These are phyloP conservation scores for Adelges cooleyi DNA, from an alignment of 1,140 invertebrate genomes.

Conservation along the genomic window DNA sequence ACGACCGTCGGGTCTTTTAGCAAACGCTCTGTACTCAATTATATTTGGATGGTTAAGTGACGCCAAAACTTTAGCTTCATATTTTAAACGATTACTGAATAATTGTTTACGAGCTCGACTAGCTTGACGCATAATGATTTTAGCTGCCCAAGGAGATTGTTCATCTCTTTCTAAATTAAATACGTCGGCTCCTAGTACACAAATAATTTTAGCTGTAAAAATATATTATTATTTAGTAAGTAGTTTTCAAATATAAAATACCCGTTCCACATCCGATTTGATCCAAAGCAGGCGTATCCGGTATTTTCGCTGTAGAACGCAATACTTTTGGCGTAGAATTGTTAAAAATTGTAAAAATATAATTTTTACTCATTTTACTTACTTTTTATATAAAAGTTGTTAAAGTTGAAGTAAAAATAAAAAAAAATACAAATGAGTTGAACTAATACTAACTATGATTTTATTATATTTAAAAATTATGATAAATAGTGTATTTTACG, in stretches of 20 bases:
- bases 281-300: conserved; percentile 55
- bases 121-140: conserved; percentile 48
- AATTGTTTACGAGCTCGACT: conserved; percentile 33
- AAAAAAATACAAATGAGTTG: no score
- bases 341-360: no score
- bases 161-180: conserved; percentile 62
- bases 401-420: no score
- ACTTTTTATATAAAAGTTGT: no score
- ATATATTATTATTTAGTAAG: conserved; percentile 1
- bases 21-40: conserved; percentile 63
- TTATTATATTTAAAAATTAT: no score
- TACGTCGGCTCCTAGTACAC: conserved; percentile 56
- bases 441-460: no score
- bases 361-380: no score
- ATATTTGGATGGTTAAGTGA: conserved; percentile 70
- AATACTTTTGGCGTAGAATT: background rate
- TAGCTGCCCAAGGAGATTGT: conserved; percentile 71
- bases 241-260: no score
- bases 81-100: conserved; percentile 46
- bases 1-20: conserved; percentile 45
- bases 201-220: conserved; percentile 29
- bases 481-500: no score
- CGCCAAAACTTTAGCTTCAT: conserved; percentile 58
- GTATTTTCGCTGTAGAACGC: conserved; percentile 42
- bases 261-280: conserved; percentile 63